Base-by-base conservation (phyloP, 2,797 vertebrate genomes). In the Scolopax bukidnonensis region DNA sequence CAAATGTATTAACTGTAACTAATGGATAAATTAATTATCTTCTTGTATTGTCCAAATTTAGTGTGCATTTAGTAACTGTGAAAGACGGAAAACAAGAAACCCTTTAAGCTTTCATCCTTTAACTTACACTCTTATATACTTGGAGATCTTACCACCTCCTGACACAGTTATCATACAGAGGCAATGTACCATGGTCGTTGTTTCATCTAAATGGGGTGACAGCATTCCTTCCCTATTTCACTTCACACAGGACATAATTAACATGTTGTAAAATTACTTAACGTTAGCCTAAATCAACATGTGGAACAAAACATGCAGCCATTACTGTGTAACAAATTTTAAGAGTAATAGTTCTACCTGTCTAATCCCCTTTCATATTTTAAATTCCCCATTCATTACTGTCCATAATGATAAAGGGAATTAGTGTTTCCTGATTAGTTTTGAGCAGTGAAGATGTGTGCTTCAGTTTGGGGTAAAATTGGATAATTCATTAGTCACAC, bases 401-500 rank as follows among this genome's bases (percentile, higher is more conserved):
- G 9, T 81, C 43, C 48, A 16, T 20, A 50, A 71, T 75, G 61
- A 91, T 81, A 86, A 90, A 78, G 5, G 32, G 32, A 88, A 93
- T 94, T 90, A 84, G 32, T 48, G 36, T 88, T 91, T 60, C 69
- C 36, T 71, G 53, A 95, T 86, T 90, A 90, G n/a, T 84, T 93
- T 57, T 88, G 45, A 86, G n/a, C 56, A 56, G 43, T 48, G 65
- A 71, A 81, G 64, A 88, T 84, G n/a, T 28, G 45, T 2, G 6
- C 12, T 74, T 85, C 30, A 40, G 28, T 91, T 60, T 85, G 41
- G 76, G 19, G 12, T 91, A 94, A 88, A 93, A 84, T 23, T 86
- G 61, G 64, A 64, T 91, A 81, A 93, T 93, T 88, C 80, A 88
- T 96, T 88, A 93, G 65, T 88, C 40, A 81, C 50, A 30, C 40